phyloP scores from a whole-genome alignment of 2,888 invertebrate genomes.

The Parelbella ahira region DNA sequence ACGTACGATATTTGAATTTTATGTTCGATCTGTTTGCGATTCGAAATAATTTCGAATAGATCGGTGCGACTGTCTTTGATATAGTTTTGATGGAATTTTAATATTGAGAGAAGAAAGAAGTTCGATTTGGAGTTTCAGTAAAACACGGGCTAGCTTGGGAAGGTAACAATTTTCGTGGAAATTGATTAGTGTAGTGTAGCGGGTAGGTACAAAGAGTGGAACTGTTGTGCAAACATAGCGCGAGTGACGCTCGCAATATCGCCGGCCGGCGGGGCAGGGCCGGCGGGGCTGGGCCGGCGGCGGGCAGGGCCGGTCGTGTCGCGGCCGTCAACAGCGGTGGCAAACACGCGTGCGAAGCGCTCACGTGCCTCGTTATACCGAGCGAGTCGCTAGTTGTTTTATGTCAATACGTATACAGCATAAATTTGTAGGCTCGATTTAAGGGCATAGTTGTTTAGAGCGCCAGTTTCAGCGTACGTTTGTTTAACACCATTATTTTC shows the following conservation, averaged over 20 bases:
- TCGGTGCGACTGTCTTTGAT: background rate
- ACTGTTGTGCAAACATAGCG: slow-evolving; percentile 21
- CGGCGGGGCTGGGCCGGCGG: slow-evolving; percentile 35
- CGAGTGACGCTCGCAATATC: slow-evolving; percentile 24
- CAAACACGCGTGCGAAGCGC: slow-evolving; percentile 60
- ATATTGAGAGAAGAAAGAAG: background rate
- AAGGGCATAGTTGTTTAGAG: slow-evolving; percentile 6
- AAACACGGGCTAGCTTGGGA: background rate
- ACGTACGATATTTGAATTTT: slow-evolving; percentile 53
- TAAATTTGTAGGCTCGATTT: slow-evolving; percentile 22
- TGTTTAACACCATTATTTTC: no score
- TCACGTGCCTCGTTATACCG: slow-evolving; percentile 43
- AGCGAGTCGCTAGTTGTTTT: slow-evolving; percentile 42
- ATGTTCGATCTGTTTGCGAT: slow-evolving; percentile 34
- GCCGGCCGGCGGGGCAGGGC: slow-evolving; percentile 32
- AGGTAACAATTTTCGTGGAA: slow-evolving; percentile 23
- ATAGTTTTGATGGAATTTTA: slow-evolving; percentile 12
- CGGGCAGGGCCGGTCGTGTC: slow-evolving; percentile 31
- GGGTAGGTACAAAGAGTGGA: slow-evolving; percentile 30
- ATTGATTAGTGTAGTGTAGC: slow-evolving; percentile 26
- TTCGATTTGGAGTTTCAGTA: slow-evolving; percentile 1
- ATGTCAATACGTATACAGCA: slow-evolving; percentile 26
- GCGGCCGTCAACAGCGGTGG: slow-evolving; percentile 49
- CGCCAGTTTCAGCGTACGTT: background rate
- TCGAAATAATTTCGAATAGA: background rate